Evolutionary conservation across 2,797 vertebrate genomes (phyloP).

Genomic region (Cichlasoma orientale): DNA sequence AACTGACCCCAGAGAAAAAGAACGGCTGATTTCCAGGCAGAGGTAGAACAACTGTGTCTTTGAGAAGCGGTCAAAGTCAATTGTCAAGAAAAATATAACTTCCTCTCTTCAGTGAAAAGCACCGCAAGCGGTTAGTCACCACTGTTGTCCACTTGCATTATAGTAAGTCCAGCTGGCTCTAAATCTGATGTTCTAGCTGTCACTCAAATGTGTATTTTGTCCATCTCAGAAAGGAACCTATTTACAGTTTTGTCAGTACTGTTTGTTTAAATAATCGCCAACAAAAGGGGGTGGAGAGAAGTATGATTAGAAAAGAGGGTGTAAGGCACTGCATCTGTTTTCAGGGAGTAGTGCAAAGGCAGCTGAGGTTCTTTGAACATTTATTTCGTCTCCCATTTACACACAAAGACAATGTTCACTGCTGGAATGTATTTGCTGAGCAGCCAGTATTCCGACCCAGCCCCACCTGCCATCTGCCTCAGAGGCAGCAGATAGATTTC

Average conservation of each 20-base stretch:
- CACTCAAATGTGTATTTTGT: conserved; percentile 12
- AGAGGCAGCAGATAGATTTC: background rate
- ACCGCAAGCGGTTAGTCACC: conserved; percentile 4
- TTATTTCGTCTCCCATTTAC: conserved; percentile 38
- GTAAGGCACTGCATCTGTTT: conserved; percentile 21
- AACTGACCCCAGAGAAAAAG: conserved; percentile 3
- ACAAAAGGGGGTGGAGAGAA: conserved; percentile 29
- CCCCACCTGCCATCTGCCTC: conserved; percentile 49
- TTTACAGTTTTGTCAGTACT: background rate
- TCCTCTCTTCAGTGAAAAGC: conserved; percentile 13
- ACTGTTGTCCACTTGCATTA: conserved; percentile 23
- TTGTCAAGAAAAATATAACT: conserved; percentile 28
- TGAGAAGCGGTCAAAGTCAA: conserved; percentile 39
- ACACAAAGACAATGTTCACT: conserved; percentile 48
- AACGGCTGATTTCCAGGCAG: conserved; percentile 23
- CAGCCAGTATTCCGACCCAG: conserved; percentile 44
- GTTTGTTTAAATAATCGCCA: conserved; percentile 25
- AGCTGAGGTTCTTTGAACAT: conserved; percentile 31
- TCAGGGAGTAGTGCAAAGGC: background rate
- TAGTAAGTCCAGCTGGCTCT: background rate
- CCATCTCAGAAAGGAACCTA: background rate
- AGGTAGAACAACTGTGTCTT: conserved; percentile 29
- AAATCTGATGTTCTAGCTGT: conserved; percentile 12
- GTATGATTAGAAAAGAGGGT: conserved; percentile 9
- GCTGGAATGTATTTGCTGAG: conserved; percentile 67